Evolutionary conservation across 2,113 vertebrate species (phyloP).

Genomic region (Elgaria multicarinata): DNA sequence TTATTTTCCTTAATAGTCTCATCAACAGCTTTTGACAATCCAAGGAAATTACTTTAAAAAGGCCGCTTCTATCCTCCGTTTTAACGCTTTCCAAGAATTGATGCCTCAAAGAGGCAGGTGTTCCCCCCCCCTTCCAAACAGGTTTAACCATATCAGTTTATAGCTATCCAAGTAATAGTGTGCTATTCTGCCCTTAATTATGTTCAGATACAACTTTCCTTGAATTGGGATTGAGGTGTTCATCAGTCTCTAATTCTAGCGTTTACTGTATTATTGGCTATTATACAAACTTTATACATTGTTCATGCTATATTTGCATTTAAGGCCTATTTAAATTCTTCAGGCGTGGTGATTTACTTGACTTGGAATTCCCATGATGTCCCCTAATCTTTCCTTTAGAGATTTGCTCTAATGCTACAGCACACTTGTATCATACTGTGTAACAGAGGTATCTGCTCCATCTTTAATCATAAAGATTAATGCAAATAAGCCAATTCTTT

Average conservation of each 20-base stretch:
- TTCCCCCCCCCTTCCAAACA: conserved; percentile 30
- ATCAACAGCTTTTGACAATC: conserved; percentile 55
- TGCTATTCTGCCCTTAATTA: conserved; percentile 32
- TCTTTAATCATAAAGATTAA: conserved; percentile 31
- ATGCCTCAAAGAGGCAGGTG: conserved; percentile 23
- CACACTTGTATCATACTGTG: conserved; percentile 24
- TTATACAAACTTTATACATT: not conserved
- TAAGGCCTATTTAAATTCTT: conserved; percentile 4
- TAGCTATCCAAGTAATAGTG: conserved; percentile 3
- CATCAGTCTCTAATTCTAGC: not conserved
- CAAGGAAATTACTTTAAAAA: conserved; percentile 40
- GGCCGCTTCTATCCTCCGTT: conserved; percentile 9
- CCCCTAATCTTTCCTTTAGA: conserved; percentile 33
- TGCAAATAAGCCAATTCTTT: conserved; percentile 13
- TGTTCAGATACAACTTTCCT: conserved; percentile 2
- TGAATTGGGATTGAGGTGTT: conserved; percentile 13
- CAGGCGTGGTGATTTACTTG: not conserved
- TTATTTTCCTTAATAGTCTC: conserved; percentile 66
- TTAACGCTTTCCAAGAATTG: conserved; percentile 43
- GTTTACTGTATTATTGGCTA: not conserved
- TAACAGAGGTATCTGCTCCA: conserved; percentile 20
- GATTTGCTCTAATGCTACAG: not conserved
- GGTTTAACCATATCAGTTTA: conserved; percentile 15
- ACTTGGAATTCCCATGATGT: conserved; percentile 16
- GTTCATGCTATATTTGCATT: conserved; percentile 23